Percentiles rank a stretch among this genome's conserved stretches.
Evolutionary conservation across 2,888 invertebrate species (phyloP).

Genomic region (Xiphydria camelus): DNA sequence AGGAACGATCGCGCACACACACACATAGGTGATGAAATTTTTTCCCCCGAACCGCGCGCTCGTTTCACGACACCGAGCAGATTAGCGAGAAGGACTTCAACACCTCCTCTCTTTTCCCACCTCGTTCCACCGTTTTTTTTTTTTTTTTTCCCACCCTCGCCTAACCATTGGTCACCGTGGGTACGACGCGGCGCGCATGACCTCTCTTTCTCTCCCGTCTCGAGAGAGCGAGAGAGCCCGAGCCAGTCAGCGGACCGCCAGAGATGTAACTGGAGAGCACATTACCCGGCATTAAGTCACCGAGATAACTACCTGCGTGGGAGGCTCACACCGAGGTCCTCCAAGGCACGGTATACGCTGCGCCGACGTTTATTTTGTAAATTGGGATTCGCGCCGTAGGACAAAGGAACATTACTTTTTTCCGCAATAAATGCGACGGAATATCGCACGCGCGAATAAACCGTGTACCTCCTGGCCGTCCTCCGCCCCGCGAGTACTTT

Average conservation of each 20-base stretch:
- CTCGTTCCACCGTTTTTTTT: background rate
- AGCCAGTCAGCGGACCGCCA: slow-evolving; percentile 33
- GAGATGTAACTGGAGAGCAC: slow-evolving; percentile 50
- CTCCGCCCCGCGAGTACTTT: background rate
- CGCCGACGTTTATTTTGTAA: slow-evolving; percentile 40
- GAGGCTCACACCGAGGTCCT: slow-evolving; percentile 37
- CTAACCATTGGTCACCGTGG: too few relatives aligned
- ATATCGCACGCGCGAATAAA: background rate
- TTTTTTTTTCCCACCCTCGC: background rate
- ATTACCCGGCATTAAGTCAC: slow-evolving; percentile 54
- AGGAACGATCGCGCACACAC: too few relatives aligned
- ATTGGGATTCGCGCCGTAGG: slow-evolving; percentile 30
- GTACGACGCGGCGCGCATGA: too few relatives aligned
- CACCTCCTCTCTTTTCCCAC: slow-evolving; percentile 13
- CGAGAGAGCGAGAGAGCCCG: too few relatives aligned
- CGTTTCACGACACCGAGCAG: too few relatives aligned
- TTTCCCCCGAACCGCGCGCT: too few relatives aligned
- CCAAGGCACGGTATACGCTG: slow-evolving; percentile 14
- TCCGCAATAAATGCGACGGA: background rate
- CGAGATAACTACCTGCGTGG: slow-evolving; percentile 53
- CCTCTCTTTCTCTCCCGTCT: background rate
- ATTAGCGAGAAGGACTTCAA: slow-evolving; percentile 33
- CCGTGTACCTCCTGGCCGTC: slow-evolving; percentile 25
- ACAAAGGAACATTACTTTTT: slow-evolving; percentile 23
- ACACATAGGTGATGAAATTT: too few relatives aligned